Base-by-base conservation (phyloP, 2,113 vertebrate species). In the Spheniscus mendiculus region DNA sequence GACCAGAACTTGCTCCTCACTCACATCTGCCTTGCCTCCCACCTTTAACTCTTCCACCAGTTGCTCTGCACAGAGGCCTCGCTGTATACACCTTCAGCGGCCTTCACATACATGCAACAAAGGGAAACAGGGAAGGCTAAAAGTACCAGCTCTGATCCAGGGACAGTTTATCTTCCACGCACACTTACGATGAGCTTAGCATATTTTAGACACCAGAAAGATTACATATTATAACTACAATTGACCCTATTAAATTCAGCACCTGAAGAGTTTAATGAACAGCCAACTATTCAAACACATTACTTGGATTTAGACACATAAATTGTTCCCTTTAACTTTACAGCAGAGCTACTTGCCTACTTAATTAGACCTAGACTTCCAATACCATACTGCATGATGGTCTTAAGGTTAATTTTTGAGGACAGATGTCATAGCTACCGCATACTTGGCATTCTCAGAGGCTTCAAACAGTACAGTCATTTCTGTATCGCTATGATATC, bases 111-210 rank as follows among this genome's bases (percentile, higher is more conserved):
- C 14, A 20, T 0, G 4, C 36, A 36, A 34, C 21, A 15, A 70
- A 49, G 25, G 42, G 34, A 53, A 92, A 80, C 11, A 6, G 3
- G 10, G 16, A 76, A 78, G 19, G 9, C 9, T 14, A 26, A 7
- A 58, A 87, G 14, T 12, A 62, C 2, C 42, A 67, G 42, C 40
- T 72, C 55, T 59, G 44, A 42, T 21, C 6, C 50, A 79, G n/a
- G 9, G 42, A 71, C 7, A n/a, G 52, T 32, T 71, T 55, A 40
- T 26, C 10, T 6, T 79, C 34, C 47, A 52, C 11, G n/a, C 17
- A 16, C 34, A 55, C 36, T 82, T 74, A 45, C 0, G 0, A 85
- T 0, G 1, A 76, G 10, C 9, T 69, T 80, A 21, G 12, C 10
- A 0, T 52, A 74, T 61, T 79, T 93, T 36, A 79, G 40, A 85